Percentiles rank a stretch among this genome's conserved stretches.
Conservation (phyloP, 2,113 vertebrate genomes). For the Camelus bactrianus region DNA sequence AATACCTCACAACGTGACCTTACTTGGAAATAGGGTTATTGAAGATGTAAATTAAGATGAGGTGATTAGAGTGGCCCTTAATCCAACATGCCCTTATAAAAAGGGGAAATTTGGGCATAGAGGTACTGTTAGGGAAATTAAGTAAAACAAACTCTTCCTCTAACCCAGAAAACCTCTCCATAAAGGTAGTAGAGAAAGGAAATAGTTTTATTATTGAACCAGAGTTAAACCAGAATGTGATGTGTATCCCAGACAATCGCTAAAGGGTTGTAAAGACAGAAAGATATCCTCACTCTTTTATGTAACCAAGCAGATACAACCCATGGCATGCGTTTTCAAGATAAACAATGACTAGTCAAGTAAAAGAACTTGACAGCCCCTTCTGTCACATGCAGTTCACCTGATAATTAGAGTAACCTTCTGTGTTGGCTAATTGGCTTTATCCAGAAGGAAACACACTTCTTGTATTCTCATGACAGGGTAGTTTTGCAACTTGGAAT, state of each 20-base stretch:
- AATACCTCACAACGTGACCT: not conserved
- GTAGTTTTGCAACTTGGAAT: not conserved
- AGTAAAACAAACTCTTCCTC: not conserved
- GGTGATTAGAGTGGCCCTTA: not conserved
- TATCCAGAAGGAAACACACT: not conserved
- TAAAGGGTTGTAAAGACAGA: not conserved
- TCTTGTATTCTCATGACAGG: not conserved
- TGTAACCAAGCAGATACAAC: not conserved
- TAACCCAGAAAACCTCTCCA: not conserved
- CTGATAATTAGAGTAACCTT: not conserved
- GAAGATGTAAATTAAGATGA: not conserved
- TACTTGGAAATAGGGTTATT: not conserved
- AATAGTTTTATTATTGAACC: not conserved
- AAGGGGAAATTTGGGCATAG: not conserved
- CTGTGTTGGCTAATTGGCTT: not conserved
- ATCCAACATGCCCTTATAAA: not conserved
- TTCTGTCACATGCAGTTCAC: not conserved
- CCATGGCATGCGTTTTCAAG: not conserved
- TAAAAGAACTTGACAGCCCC: not conserved
- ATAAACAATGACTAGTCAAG: not conserved
- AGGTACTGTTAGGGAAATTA: not conserved
- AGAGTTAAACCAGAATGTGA: not conserved
- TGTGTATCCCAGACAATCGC: rapidly evolving
- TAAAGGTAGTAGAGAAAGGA: not conserved
- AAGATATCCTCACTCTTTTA: not conserved